phyloP scores from a whole-genome alignment of 1,140 invertebrate genomes.

The Piezodorus guildinii region DNA sequence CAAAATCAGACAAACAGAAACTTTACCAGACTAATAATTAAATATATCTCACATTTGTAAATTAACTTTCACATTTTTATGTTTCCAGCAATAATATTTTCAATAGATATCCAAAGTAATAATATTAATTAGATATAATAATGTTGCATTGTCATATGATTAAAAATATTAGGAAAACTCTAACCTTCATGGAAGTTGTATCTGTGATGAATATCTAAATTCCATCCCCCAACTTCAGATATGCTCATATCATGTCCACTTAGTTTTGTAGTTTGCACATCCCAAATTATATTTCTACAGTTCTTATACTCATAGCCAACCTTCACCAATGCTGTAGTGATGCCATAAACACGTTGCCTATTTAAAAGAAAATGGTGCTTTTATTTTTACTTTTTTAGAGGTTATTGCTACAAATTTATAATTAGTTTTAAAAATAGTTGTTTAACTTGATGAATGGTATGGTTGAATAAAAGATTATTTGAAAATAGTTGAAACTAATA shows the following conservation, averaged over 20 bases:
- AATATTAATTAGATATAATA: too few species aligned
- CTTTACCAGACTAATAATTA: too few species aligned
- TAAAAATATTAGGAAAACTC: background rate
- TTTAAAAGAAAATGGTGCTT: slow-evolving; percentile 2
- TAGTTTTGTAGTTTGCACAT: slow-evolving; percentile 85
- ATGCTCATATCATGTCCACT: slow-evolving; percentile 94
- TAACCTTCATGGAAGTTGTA: slow-evolving; percentile 94
- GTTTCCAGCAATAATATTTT: too few species aligned
- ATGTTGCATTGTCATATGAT: too few species aligned
- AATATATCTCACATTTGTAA: too few species aligned
- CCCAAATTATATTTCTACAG: slow-evolving; percentile 90
- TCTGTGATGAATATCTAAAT: slow-evolving; percentile 90
- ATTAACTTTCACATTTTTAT: too few species aligned
- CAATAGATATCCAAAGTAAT: too few species aligned
- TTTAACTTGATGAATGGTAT: too few species aligned
- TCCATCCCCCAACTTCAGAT: slow-evolving; percentile 92
- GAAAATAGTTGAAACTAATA: too few species aligned
- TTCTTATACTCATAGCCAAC: slow-evolving; percentile 92
- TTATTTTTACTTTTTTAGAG: background rate
- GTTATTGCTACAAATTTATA: background rate
- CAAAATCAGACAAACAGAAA: too few species aligned
- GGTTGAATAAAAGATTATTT: too few species aligned
- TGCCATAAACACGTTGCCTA: slow-evolving; percentile 82
- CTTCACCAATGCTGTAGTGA: slow-evolving; percentile 82
- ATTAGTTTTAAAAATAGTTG: background rate